These are phyloP conservation scores for Eucera pruinosa DNA, from an alignment of 2,888 invertebrate species.

Conservation along the genomic window DNA sequence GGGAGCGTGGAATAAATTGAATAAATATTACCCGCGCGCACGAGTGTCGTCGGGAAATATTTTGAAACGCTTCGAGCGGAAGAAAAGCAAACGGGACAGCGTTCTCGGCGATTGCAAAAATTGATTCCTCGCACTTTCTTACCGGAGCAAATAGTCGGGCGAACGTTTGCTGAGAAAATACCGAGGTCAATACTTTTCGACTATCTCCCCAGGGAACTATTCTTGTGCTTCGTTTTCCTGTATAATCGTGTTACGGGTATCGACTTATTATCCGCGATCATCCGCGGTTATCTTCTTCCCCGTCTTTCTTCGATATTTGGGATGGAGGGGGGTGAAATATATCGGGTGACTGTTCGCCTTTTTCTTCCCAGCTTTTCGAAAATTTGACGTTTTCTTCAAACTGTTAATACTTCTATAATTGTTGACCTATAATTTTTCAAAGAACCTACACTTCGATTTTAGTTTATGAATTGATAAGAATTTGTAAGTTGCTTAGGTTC, in stretches of 20 bases:
- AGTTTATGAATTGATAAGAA: no score
- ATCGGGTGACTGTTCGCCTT: no score
- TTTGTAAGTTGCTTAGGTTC: no score
- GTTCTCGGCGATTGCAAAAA: constrained; percentile 41
- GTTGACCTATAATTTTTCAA: no score
- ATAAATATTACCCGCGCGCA: constrained; percentile 44
- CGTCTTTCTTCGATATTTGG: neutral
- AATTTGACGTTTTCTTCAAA: no score
- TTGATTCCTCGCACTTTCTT: constrained; percentile 35
- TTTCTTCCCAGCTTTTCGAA: no score
- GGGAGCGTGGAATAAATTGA: constrained; percentile 35
- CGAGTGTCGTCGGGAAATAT: constrained; percentile 48
- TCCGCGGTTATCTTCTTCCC: neutral
- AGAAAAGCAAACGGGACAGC: constrained; percentile 23
- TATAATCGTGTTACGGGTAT: constrained; percentile 21
- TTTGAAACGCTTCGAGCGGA: constrained; percentile 27
- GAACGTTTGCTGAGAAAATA: constrained; percentile 35
- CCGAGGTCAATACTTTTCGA: constrained; percentile 1
- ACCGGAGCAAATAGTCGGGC: neutral
- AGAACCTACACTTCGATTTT: no score
- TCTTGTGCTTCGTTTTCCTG: neutral
- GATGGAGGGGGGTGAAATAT: no score
- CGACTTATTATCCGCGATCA: constrained; percentile 28
- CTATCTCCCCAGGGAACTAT: no score
- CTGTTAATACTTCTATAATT: no score